These are phyloP conservation scores for Gadopsis bispinosus DNA, from an alignment of 2,797 vertebrate genomes.

Conservation along the genomic window DNA sequence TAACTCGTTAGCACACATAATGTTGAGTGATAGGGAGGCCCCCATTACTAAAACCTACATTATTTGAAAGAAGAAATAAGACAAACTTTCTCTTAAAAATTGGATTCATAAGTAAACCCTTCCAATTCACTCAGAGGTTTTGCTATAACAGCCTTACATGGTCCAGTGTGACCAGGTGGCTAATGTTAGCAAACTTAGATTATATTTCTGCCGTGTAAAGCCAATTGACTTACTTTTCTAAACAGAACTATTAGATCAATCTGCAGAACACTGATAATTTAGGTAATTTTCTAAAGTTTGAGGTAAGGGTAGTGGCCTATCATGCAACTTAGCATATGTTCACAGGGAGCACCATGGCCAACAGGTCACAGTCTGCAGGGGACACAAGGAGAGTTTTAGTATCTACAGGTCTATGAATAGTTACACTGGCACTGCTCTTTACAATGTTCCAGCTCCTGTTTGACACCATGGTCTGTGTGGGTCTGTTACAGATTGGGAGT, in stretches of 20 bases:
- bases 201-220: background rate
- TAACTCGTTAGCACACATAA: background rate
- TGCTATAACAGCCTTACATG: background rate
- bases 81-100: background rate
- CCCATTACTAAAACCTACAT: background rate
- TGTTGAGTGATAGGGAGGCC: background rate
- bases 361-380: background rate
- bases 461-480: conserved; percentile 29
- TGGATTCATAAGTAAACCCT: background rate
- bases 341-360: background rate
- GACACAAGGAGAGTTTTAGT: background rate
- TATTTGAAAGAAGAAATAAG: background rate
- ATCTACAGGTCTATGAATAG: background rate
- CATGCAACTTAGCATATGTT: conserved; percentile 1
- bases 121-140: background rate
- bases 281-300: background rate
- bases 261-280: background rate
- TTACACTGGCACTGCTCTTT: background rate
- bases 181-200: background rate
- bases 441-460: conserved; percentile 27
- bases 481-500: conserved; percentile 2
- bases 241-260: background rate
- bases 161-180: background rate
- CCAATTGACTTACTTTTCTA: background rate
- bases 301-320: background rate